Percentiles rank a stretch among this genome's conserved stretches.
Conservation (phyloP, 2,888 invertebrate species). For the Rhagonycha fulva region DNA sequence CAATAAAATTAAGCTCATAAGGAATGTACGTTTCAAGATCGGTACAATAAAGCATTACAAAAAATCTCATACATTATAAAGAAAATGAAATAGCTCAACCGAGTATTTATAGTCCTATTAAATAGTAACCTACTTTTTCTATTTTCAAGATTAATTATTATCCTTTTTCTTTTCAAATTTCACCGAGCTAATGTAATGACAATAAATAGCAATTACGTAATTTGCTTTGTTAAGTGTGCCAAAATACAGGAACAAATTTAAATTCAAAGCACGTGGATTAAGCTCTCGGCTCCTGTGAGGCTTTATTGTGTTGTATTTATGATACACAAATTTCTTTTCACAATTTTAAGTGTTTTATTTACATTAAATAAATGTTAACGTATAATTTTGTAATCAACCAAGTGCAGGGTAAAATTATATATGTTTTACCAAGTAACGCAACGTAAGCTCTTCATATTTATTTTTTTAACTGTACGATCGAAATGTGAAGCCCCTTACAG, state of each 20-base stretch:
- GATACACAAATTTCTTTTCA: not conserved
- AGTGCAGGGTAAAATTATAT: not conserved
- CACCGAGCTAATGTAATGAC: not conserved
- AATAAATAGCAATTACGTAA: not conserved
- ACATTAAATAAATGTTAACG: not conserved
- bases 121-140: not conserved
- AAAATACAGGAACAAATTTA: not conserved
- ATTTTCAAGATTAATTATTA: not conserved
- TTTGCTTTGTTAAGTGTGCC: not conserved
- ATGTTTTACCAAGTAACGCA: not conserved
- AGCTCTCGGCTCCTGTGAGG: not conserved
- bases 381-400: not conserved
- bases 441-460: not conserved
- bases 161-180: not conserved
- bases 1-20: not conserved
- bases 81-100: not conserved
- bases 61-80: not conserved
- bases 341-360: slow-evolving; percentile 2
- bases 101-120: not conserved
- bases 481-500: not conserved
- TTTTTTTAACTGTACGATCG: not conserved
- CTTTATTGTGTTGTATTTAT: not conserved
- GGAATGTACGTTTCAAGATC: not conserved
- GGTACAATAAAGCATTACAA: not conserved
- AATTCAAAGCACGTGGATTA: not conserved